A percentile compares a stretch with the other conserved stretches of the same genome.
Evolutionary conservation across 2,113 vertebrate species (phyloP).

Genomic region (Brachyistius frenatus): DNA sequence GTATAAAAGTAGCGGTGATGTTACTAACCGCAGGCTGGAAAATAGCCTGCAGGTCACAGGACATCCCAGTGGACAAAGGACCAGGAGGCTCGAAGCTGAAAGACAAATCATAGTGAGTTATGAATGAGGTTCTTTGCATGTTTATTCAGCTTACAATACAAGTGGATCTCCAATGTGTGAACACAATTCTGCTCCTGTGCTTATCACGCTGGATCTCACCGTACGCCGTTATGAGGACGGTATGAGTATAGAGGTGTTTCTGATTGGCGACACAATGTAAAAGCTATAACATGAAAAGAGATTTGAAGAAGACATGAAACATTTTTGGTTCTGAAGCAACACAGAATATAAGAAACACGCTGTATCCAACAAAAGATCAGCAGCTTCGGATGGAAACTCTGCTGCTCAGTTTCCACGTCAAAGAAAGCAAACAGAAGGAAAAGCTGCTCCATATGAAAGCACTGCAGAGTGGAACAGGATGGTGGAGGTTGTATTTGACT

Average conservation of each 20-base stretch:
- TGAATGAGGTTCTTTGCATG: neutral
- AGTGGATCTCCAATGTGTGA: neutral
- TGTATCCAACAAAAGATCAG: slow-evolving; percentile 18
- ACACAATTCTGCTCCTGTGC: neutral
- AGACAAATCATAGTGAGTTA: slow-evolving; percentile 37
- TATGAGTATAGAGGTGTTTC: neutral
- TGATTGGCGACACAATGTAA: neutral
- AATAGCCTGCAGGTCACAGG: slow-evolving; percentile 86
- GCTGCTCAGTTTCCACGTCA: neutral
- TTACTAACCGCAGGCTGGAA: slow-evolving; percentile 92
- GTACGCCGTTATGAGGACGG: neutral
- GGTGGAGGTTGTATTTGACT: neutral
- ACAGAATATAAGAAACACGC: neutral
- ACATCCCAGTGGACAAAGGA: slow-evolving; percentile 90
- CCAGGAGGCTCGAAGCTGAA: slow-evolving; percentile 90
- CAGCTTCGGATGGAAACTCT: slow-evolving; percentile 32
- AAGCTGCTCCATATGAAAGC: neutral
- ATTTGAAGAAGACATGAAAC: neutral
- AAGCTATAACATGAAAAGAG: slow-evolving; percentile 9
- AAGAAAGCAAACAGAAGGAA: slow-evolving; percentile 23
- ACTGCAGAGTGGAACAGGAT: neutral
- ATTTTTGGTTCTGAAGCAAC: neutral
- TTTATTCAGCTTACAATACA: neutral
- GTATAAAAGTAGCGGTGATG: neutral
- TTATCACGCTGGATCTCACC: neutral